Base-by-base conservation (phyloP, 2,888 invertebrate species). In the Pteria penguin region DNA sequence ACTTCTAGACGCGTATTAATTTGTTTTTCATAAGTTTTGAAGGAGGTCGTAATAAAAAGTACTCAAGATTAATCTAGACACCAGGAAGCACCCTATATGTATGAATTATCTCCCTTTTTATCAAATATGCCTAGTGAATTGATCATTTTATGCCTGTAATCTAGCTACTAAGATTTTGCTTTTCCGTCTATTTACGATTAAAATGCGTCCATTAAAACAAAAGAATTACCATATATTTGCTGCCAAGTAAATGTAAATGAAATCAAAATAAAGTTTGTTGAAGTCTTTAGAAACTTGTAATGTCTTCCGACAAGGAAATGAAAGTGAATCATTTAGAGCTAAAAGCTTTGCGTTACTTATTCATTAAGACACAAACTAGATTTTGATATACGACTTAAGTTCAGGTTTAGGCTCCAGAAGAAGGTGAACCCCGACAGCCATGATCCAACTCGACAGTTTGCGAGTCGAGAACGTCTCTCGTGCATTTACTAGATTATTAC, bases 11-110 rank as follows among this genome's bases (percentile, higher is more conserved):
- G 27, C 18, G 60, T 24, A 60, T 60, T 60, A 60, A 60, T 60
- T 60, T 60, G 60, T 27, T 60, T 60, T 60, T 60, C 60, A 60
- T 60, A 60, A 60, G 24, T 60, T 60, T 22, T 60, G 3, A 60
- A 60, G 27, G 27, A 29, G 60, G 27, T 26, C 27, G 18, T 60
- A 22, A 26, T 60, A 18, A 18, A 22, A 5, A 26, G 60, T 26
- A 27, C 60, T 60, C 27, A 45, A n/a, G n/a, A n/a, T n/a, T n/a
- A n/a, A n/a, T n/a, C n/a, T n/a, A n/a, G n/a, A n/a, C n/a, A n/a
- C n/a, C n/a, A n/a, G n/a, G n/a, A n/a, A n/a, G n/a, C n/a, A n/a
- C n/a, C n/a, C n/a, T n/a, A n/a, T n/a, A n/a, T n/a, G n/a, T n/a
- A n/a, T n/a, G n/a, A n/a, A n/a, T n/a, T n/a, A n/a, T n/a, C n/a